These are phyloP conservation scores for Ferrisia virgata DNA, from an alignment of 2,888 invertebrate genomes.

Conservation along the genomic window DNA sequence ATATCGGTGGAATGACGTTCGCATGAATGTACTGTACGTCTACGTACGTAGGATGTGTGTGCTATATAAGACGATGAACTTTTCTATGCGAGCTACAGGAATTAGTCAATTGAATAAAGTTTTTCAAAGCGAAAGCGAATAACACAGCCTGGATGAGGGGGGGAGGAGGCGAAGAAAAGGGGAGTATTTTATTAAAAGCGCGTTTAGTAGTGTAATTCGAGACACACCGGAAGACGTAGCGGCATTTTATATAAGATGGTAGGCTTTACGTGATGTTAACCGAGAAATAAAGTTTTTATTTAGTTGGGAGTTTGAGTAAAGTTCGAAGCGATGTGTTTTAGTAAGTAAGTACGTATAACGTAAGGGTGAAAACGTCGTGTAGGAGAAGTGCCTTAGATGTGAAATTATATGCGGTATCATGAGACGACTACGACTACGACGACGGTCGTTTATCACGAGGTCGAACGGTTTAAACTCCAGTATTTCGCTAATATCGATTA, in stretches of 20 bases:
- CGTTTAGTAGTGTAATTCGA: conserved; percentile 15
- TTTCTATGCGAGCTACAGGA: background rate
- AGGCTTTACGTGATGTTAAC: conserved; percentile 13
- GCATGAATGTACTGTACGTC: too few relatives aligned
- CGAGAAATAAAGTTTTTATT: conserved; percentile 13
- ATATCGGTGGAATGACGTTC: background rate
- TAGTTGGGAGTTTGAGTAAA: conserved; percentile 1
- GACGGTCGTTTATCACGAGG: conserved; percentile 13
- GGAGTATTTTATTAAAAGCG: conserved; percentile 19
- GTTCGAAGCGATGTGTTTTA: background rate
- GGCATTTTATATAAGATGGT: conserved; percentile 6
- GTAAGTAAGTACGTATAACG: too few relatives aligned
- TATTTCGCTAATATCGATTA: conserved; percentile 27
- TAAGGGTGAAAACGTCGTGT: background rate
- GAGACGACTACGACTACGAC: too few relatives aligned
- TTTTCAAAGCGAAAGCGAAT: background rate
- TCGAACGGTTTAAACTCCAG: background rate
- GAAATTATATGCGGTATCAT: background rate
- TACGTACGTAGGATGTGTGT: background rate
- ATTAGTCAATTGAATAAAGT: conserved; percentile 28
- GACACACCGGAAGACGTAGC: background rate
- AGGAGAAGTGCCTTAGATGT: background rate
- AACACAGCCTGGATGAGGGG: too few relatives aligned
- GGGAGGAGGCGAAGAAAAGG: background rate
- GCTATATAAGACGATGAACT: background rate